These are phyloP conservation scores for Leptinotarsa haldemani DNA, from an alignment of 2,888 invertebrate species.

Conservation along the genomic window DNA sequence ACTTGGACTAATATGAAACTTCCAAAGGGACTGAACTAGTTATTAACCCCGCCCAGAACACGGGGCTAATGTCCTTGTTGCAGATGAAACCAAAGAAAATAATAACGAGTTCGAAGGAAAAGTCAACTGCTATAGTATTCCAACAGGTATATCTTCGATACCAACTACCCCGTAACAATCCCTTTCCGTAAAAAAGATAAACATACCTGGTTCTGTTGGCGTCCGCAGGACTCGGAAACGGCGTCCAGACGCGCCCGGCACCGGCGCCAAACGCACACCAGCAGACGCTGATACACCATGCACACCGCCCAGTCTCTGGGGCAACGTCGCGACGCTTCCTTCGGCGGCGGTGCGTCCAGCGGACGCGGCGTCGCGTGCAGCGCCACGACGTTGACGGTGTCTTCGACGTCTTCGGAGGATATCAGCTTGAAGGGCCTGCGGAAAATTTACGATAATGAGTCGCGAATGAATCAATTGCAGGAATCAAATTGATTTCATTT, in stretches of 20 bases:
- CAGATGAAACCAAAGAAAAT: too few relatives aligned
- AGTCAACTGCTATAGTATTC: too few relatives aligned
- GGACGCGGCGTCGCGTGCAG: constrained; percentile 52
- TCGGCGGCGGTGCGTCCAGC: constrained; percentile 47
- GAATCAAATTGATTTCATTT: background rate
- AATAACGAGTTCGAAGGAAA: too few relatives aligned
- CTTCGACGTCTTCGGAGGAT: constrained; percentile 24
- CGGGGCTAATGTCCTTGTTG: too few relatives aligned
- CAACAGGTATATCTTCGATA: too few relatives aligned
- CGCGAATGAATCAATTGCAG: background rate
- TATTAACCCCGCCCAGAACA: too few relatives aligned
- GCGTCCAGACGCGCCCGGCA: constrained; percentile 42
- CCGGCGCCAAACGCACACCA: constrained; percentile 53
- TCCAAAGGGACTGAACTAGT: too few relatives aligned
- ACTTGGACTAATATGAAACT: too few relatives aligned
- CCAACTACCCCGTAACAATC: too few relatives aligned
- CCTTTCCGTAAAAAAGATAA: background rate
- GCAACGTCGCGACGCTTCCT: constrained; percentile 48
- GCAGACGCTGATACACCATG: constrained; percentile 49
- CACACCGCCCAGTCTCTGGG: constrained; percentile 52
- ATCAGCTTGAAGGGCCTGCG: constrained; percentile 19
- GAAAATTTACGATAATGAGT: background rate
- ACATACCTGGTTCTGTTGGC: constrained; percentile 40
- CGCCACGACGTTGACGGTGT: constrained; percentile 27
- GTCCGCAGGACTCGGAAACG: constrained; percentile 46